Conservation (phyloP, 2,113 vertebrate species). For the Microcebus murinus region DNA sequence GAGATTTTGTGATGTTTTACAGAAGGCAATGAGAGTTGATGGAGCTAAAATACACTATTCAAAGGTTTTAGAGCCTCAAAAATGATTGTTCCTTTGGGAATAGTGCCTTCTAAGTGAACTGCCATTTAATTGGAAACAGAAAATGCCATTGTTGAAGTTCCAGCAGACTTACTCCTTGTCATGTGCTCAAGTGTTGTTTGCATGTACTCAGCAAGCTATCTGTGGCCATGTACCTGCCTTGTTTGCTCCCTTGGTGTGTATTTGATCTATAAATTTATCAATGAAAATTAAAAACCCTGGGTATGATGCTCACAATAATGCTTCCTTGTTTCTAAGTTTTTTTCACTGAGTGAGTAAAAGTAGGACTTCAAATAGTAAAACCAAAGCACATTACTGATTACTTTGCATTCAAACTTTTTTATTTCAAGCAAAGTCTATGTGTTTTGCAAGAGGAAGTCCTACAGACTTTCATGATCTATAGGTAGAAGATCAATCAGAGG, state of each 20-base stretch:
- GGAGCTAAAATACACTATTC: constrained; percentile 23
- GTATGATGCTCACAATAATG: background rate
- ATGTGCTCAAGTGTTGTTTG: background rate
- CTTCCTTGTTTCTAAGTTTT: constrained; percentile 1
- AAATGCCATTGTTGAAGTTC: constrained; percentile 8
- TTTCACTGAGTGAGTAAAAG: background rate
- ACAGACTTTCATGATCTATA: background rate
- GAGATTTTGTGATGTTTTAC: constrained; percentile 41
- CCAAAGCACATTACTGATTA: background rate
- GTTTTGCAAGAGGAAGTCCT: background rate
- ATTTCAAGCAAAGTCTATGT: constrained; percentile 2
- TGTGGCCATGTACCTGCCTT: background rate
- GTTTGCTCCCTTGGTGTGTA: background rate
- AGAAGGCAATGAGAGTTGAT: constrained; percentile 41
- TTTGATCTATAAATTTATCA: constrained; percentile 40
- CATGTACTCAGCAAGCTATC: background rate
- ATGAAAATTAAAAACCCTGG: background rate
- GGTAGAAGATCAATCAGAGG: background rate
- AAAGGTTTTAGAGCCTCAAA: constrained; percentile 36
- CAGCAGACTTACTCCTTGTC: background rate
- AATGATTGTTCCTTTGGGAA: constrained; percentile 38
- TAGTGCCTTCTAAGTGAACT: constrained; percentile 29
- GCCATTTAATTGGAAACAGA: constrained; percentile 60
- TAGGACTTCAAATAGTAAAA: background rate
- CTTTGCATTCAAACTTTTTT: background rate